Evolutionary conservation across 2,113 vertebrate genomes (phyloP), one percentile per base, ranked within the genome.

Genomic region (Tragelaphus strepsiceros): DNA sequence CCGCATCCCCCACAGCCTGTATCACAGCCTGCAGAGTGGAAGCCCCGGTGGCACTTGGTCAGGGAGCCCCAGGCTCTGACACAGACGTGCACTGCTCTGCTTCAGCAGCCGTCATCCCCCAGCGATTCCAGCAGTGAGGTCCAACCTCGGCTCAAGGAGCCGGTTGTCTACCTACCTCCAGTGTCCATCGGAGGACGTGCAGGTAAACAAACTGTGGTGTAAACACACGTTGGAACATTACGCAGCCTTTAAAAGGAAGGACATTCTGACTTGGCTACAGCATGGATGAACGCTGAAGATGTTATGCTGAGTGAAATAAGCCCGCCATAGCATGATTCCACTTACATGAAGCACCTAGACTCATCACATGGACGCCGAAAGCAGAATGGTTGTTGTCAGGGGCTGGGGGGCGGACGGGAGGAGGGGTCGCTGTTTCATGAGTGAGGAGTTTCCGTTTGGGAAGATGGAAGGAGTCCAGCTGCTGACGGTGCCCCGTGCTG

Each of bases 1-100:
- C 5, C 0, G 1, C 3, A 24, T 1, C 16, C 1, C 10, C 13
- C 19, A 26, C 2, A 39, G 35, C 35, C 71, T 16, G 8, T 30
- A 17, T 39, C 14, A 7, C 11, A 67, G 83, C 49, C 83, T 46
- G 49, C 39, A 19, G 3, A 32, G 30, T 30, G 46, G 5, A n/a
- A 4, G 7, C 49, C 58, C 22, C 2, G 0, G 30, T 30, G 56
- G 51, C 46, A 26, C 21, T 21, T 1, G 32, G 14, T 62, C 81
- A 46, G 46, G 8, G n/a, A 54, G 17, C 56, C 17, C 6, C 88
- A 30, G 0, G 8, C 9, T 85, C 53, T 7, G 49, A 26, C 64
- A 17, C 51, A 87, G 26, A 15, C 4, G 3, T 3, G 13, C 2
- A 3, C 54, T n/a, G 24, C 43, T 59, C 92, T 43, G 35, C 35